Conservation (phyloP, 1,140 invertebrate genomes). For the Tyrophagus putrescentiae region DNA sequence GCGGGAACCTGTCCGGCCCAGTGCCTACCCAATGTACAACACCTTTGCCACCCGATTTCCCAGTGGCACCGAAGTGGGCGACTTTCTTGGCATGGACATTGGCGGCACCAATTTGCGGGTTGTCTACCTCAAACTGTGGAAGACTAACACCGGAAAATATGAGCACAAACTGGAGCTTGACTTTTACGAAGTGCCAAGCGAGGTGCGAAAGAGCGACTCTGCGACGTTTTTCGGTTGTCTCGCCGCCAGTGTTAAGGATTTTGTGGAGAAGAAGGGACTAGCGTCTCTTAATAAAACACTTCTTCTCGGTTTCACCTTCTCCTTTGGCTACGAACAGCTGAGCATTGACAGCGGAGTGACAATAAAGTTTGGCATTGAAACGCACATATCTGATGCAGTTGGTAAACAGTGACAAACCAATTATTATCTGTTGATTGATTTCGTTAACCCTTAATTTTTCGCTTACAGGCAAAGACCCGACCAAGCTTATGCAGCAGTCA, state of each 20-base stretch:
- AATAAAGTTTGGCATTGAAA: conserved; percentile 10
- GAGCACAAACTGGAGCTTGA: conserved; percentile 44
- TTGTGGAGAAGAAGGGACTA: conserved; percentile 40
- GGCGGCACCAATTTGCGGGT: conserved; percentile 67
- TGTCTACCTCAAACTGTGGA: conserved; percentile 44
- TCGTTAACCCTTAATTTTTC: no score
- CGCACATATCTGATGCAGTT: conserved; percentile 47
- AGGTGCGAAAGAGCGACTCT: conserved; percentile 40
- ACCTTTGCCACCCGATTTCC: conserved; percentile 47
- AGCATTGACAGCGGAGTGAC: conserved; percentile 44
- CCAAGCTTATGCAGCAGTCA: conserved; percentile 50
- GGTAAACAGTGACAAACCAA: no score
- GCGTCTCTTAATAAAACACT: background rate
- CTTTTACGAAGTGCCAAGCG: conserved; percentile 44
- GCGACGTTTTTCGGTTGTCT: conserved; percentile 65
- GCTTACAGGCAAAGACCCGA: conserved; percentile 54
- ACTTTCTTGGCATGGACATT: conserved; percentile 57
- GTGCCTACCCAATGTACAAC: conserved; percentile 50
- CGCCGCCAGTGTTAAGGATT: conserved; percentile 53
- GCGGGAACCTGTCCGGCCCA: conserved; percentile 35
- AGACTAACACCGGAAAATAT: conserved; percentile 40
- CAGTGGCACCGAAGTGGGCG: conserved; percentile 49
- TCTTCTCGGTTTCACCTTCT: conserved; percentile 55
- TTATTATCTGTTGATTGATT: no score
- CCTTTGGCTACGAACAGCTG: conserved; percentile 59